Percentiles rank a stretch among this genome's conserved stretches.
Evolutionary conservation across 2,797 vertebrate genomes (phyloP).

Genomic region (Neosalanx taihuensis): DNA sequence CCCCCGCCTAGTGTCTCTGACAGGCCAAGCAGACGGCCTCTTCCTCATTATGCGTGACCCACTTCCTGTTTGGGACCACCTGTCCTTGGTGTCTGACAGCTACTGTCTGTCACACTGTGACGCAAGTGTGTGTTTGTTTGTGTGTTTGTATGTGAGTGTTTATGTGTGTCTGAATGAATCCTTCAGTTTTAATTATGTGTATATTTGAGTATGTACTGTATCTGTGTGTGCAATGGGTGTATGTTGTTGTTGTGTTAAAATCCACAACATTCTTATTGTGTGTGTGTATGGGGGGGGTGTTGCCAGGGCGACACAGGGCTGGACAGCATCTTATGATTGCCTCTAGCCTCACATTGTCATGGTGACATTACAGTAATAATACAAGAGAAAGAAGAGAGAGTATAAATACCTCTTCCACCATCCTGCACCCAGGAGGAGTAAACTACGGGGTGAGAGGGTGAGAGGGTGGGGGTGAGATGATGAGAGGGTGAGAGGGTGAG

Average conservation of each 20-base stretch:
- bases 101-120: neutral
- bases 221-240: neutral
- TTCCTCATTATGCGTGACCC: neutral
- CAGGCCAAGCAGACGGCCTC: neutral
- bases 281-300: no score
- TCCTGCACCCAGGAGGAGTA: neutral
- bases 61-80: neutral
- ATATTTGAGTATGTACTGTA: neutral
- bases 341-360: neutral
- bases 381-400: neutral
- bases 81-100: neutral
- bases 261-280: no score
- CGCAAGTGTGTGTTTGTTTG: neutral
- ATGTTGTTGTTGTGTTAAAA: no score
- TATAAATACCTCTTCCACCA: no score
- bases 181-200: neutral
- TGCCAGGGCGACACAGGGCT: neutral
- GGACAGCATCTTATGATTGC: neutral
- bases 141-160: no score
- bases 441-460: no score
- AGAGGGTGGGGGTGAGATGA: no score
- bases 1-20: neutral
- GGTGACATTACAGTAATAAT: neutral
- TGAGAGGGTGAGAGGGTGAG: no score
- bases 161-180: no score